Evolutionary conservation across 2,113 vertebrate genomes (phyloP).

Genomic region (Cottus gobio): DNA sequence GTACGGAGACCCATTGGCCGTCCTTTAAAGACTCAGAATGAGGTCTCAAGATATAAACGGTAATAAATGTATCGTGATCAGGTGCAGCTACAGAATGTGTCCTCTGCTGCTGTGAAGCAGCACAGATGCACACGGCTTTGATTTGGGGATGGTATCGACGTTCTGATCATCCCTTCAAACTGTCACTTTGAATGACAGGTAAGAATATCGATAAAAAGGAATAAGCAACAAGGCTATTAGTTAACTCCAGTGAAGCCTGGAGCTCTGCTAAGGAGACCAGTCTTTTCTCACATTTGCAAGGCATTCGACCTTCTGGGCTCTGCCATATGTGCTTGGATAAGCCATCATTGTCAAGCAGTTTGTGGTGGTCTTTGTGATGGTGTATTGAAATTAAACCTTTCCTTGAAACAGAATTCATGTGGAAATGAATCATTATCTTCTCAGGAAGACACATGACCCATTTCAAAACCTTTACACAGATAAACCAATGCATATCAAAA

Average conservation of each 20-base stretch:
- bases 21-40: constrained; percentile 14
- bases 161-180: constrained; percentile 22
- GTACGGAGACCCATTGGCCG: not conserved
- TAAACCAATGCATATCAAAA: not conserved
- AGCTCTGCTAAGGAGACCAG: constrained; percentile 12
- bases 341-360: too few relatives aligned
- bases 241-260: constrained; percentile 12
- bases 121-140: constrained; percentile 46
- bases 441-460: not conserved
- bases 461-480: not conserved
- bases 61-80: constrained; percentile 25
- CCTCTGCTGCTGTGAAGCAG: not conserved
- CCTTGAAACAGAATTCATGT: not conserved
- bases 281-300: not conserved
- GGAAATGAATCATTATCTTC: not conserved
- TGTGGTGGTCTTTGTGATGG: too few relatives aligned
- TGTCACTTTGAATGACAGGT: constrained; percentile 41
- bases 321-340: too few relatives aligned
- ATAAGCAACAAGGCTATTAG: constrained; percentile 11
- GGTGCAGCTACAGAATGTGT: constrained; percentile 6
- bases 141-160: constrained; percentile 26
- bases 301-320: not conserved
- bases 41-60: constrained; percentile 14
- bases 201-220: constrained; percentile 33
- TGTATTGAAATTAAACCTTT: not conserved